Percentiles rank a stretch among this genome's conserved stretches.
Conservation (phyloP, 2,113 vertebrate genomes). For the Coptodon rendalli region DNA sequence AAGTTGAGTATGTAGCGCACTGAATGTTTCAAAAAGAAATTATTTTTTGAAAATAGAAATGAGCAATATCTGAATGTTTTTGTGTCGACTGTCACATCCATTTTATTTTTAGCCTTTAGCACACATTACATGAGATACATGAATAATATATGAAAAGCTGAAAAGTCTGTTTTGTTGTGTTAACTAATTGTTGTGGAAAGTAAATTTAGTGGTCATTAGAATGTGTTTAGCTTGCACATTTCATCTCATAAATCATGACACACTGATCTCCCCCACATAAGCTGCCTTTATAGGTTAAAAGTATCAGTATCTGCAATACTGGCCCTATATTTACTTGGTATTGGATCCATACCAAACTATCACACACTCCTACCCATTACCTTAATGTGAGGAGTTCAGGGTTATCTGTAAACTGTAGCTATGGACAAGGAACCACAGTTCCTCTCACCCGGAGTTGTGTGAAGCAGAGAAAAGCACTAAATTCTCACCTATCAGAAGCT, state of each 20-base stretch:
- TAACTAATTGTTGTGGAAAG: not conserved
- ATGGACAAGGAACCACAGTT: not conserved
- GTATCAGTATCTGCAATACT: not conserved
- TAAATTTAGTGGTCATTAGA: not conserved
- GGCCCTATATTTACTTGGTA: not conserved
- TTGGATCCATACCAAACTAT: not conserved
- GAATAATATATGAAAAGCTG: not conserved
- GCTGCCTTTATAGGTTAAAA: not conserved
- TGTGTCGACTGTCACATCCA: not conserved
- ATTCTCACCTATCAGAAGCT: not conserved
- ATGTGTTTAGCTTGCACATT: not conserved
- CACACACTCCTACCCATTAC: not conserved
- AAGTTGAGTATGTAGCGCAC: not conserved
- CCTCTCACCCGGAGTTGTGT: not conserved
- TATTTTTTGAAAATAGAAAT: not conserved
- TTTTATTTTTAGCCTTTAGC: not conserved
- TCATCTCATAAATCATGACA: fast-evolving
- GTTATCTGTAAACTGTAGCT: not conserved
- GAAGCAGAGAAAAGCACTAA: not conserved
- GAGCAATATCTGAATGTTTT: not conserved
- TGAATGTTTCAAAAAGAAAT: not conserved
- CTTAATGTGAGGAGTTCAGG: not conserved
- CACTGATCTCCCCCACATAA: not conserved
- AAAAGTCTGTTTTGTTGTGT: not conserved
- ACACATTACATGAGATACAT: not conserved